Evolutionary conservation across 2,888 invertebrate species (phyloP), one percentile per base, ranked within the genome.

Genomic region (Nephrocerus scutellatus): DNA sequence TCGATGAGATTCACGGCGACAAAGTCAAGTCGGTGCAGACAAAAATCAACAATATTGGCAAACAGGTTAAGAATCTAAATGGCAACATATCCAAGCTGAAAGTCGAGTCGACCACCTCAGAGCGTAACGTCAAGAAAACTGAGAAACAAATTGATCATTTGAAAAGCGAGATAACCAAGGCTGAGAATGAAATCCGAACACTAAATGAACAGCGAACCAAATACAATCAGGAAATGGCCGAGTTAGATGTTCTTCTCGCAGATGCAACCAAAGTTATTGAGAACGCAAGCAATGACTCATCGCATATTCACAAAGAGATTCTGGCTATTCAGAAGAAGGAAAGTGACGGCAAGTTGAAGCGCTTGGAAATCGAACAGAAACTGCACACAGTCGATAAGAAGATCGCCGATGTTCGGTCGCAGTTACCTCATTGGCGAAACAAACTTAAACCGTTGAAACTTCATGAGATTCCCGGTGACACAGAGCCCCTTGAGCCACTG

Each of bases 361-460:
- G 84, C 29, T 71, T 92, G 0, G 87, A 89, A 54, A 72, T 86
- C 0, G 82, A 84, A 43, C 80, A 84, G 49, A 79, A 81, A 28
- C 59, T 86, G 1, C 77, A 74, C 34, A 74, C 74, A 3, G 70
- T 76, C 39, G 72, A 74, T 15, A 77, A 76, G 33, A 64, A 71
- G 13, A 59, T 84, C 13, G 68, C 74, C 2, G 80, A 79, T 1
- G 70, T 74, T 9, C 71, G 70, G 44, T 62, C 66, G 2, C 73
- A 75, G 38, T 72, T 76, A 20, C 77, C 79, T 1, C 66, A 74
- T 30, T 77, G 54, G 59, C 54, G 59, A 73, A 75, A 66, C 71
- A 78, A 70, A 47, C 25, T 67, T 5, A 61, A 66, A 3, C 63
- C 69, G 0, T 59, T 90, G 8, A 75, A 76, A 56, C 69, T 89